Evolutionary conservation across 2,113 vertebrate genomes (phyloP).

Genomic region (Aptenodytes patagonicus): DNA sequence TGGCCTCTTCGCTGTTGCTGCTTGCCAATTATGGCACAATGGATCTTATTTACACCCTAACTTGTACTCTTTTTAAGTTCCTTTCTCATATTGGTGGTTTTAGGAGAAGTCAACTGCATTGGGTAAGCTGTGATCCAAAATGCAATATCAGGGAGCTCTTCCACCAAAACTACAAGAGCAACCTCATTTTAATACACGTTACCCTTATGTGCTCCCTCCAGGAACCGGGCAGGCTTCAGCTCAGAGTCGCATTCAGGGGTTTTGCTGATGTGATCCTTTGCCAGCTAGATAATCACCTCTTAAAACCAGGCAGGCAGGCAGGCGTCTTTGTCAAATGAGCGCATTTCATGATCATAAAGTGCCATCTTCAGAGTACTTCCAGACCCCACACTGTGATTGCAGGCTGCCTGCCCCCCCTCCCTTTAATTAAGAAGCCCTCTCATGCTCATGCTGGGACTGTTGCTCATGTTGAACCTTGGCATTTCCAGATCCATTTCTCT

Average conservation of each 20-base stretch:
- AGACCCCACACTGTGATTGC: background rate
- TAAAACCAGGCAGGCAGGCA: background rate
- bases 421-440: slow-evolving; percentile 32
- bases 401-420: background rate
- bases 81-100: background rate
- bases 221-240: background rate
- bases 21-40: background rate
- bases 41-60: background rate
- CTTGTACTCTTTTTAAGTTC: background rate
- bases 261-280: background rate
- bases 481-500: background rate
- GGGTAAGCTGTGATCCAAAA: background rate
- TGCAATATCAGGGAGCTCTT: background rate
- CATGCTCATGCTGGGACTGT: background rate
- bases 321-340: background rate
- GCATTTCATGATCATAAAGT: background rate
- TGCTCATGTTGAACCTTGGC: background rate
- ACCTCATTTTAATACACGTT: background rate
- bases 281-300: background rate
- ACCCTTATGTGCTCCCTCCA: background rate
- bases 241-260: background rate
- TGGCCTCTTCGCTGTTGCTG: background rate
- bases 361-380: background rate
- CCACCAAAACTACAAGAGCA: background rate
- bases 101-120: background rate